Evolutionary conservation across 2,113 vertebrate genomes (phyloP), one percentile per base, ranked within the genome.

Genomic region (Aegithalos caudatus): DNA sequence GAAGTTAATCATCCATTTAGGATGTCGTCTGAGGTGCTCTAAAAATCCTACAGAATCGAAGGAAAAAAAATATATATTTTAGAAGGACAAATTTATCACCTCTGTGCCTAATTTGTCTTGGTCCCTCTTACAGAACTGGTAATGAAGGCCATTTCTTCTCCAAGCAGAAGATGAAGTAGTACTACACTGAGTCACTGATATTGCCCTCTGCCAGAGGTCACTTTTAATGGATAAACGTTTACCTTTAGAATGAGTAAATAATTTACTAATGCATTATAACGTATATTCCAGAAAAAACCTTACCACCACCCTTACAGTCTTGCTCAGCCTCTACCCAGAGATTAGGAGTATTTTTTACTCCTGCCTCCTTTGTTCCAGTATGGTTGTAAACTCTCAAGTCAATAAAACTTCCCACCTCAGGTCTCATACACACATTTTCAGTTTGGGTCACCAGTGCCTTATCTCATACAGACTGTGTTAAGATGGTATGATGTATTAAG

Each of bases 1-100:
- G 58, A 90, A 95, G 70, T 78, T 97, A 85, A 82, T 89, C 50
- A 69, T 91, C 85, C 89, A 78, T 76, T 37, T 51, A 76, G 58
- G 70, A 93, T 27, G 21, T 77, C 6, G 17, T 79, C 92, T 48
- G 88, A 90, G 44, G 54, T 51, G 38, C 51, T 90, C 51, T 94
- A 88, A 79, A 91, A 86, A 60, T 72, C 65, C 94, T 94, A 81
- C 29, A 56, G 17, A 70, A 82, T 5, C 38, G 1, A 73, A 79
- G 2, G 38, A 1, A 3, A 16, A 70, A 45, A 33, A 48, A 14
- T 7, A 50, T 1, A 5, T 53, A 53, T 77, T 80, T 88, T 37
- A 74, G 61, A 57, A 3, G 5, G 29, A 42, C 15, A 72, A 79
- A 72, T 10, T 72, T 51, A 62, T 79, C 22, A 60, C 9, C 56